Base-by-base conservation (phyloP, 2,113 vertebrate species). In the Syngnathus typhle region DNA sequence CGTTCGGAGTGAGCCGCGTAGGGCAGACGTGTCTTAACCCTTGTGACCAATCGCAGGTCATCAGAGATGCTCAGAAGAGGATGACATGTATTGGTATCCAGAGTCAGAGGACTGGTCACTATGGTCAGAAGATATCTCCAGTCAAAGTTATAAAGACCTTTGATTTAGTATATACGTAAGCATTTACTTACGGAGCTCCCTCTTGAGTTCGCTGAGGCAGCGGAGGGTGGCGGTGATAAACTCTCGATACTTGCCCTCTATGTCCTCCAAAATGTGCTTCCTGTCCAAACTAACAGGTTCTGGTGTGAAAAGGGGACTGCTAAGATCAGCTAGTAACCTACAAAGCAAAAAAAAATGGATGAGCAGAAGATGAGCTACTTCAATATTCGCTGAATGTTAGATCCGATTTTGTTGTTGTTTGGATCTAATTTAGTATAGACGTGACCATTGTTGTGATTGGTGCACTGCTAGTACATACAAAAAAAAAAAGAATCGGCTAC, bases 61-160 rank as follows among this genome's bases (percentile, higher is more conserved):
- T 88, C 83, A 7, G 88, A 83, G 70, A 91, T 76, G 72, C 79
- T 87, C 67, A 90, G 46, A 44, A 90, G 85, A 67, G 88, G 90
- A 72, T 90, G 88, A 15, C 88, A 84, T 0, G 90, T 73, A 83
- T 87, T 89, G 8, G 78, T 77, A 80, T 91, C 88, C 79, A 91
- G 67, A 52, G 82, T 87, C 79, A 90, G 52, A 3, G 73, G 84
- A 64, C 88, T 85, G 60, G 77, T 86, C 62, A 88, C 90, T 90
- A 72, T 6, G 27, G 32, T 7, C 19, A 67, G 8, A 19, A 7
- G 4, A 18, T 13, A n/a, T 18, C 27, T 32, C 3, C 27, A 32
- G 27, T 32, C 3, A 32, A 32, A 32, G 2, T 32, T 32, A 0
- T 32, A 32, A 32, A 32, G 27, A 32, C 27, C 27, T 32, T 3